These are phyloP conservation scores for Petrocephalus schoutedeni DNA, from an alignment of 2,797 vertebrate species.

Conservation along the genomic window DNA sequence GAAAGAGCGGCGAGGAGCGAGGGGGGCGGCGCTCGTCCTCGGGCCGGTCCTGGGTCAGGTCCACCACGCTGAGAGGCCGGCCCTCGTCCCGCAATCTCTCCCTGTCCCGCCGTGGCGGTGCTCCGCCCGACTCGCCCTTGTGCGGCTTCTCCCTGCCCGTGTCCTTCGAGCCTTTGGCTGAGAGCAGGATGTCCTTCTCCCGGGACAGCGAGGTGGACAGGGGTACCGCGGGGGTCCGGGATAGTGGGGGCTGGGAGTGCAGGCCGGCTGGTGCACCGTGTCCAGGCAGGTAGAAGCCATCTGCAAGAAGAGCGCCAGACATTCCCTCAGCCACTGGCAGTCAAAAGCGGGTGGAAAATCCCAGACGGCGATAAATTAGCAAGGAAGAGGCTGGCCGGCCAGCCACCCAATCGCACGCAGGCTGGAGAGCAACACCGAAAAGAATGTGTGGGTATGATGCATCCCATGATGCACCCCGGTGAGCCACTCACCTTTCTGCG, in stretches of 20 bases:
- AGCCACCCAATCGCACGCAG: background rate
- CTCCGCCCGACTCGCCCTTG: conserved; percentile 56
- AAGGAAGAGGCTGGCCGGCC: background rate
- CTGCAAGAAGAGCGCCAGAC: conserved; percentile 53
- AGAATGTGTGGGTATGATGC: background rate
- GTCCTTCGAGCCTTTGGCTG: conserved; percentile 72
- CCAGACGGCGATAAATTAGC: background rate
- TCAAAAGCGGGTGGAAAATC: background rate
- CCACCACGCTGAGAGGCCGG: conserved; percentile 75
- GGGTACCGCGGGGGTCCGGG: conserved; percentile 58
- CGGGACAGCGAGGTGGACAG: conserved; percentile 60
- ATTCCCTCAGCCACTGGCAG: background rate
- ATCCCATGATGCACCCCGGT: background rate
- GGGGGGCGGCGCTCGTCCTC: conserved; percentile 61
- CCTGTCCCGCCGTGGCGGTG: conserved; percentile 66
- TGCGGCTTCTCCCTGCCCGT: conserved; percentile 57
- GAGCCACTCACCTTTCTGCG: conserved; percentile 81
- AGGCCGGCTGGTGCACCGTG: conserved; percentile 63
- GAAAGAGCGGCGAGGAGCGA: conserved; percentile 56
- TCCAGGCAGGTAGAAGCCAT: conserved; percentile 82
- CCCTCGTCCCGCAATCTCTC: conserved; percentile 68
- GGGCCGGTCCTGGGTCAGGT: conserved; percentile 76
- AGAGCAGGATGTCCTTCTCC: conserved; percentile 61
- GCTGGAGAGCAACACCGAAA: background rate
- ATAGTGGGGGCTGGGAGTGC: conserved; percentile 67